Base-by-base conservation (phyloP, 1,140 invertebrate species). In the Harlomillsia oculata region DNA sequence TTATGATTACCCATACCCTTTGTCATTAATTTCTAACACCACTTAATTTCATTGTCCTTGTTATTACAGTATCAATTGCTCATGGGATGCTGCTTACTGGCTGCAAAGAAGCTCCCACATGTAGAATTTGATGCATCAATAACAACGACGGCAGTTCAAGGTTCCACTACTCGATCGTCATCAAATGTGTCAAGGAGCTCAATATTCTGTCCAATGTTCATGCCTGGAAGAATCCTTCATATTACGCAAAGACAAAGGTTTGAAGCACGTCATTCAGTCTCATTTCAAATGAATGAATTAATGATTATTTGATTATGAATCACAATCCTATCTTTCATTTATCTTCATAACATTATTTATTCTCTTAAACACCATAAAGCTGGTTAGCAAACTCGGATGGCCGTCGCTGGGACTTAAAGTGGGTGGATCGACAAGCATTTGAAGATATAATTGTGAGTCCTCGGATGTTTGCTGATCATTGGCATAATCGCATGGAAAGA, bases 381-480 rank as follows among this genome's bases (percentile, higher is more conserved):
- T 50, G 56, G 40, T 41, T 8, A 26, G 41, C 40, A 21, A 43
- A 21, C 6, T 20, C 40, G 57, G 50, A 18, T 20, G 56, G 53
- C 21, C 48, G 21, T 21, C 56, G 62, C 1, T 73, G 69, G 51
- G 41, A 56, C 23, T 66, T 68, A 16, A 45, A 64, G 34, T 75
- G 73, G 73, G 66, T 68, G 2, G 51, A 62, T 5, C 61, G 65
- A 23, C 67, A 72, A 44, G 65, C 67, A 28, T 74, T 72, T 50
- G 65, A 65, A 43, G 64, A 71, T 43, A 71, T 75, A 21, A 53
- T 72, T 2, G 69, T 75, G 44, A 70, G 69, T 50, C 70, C 70
- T 16, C 67, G 66, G 34, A 74, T 75, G 72, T 30, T 72, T 1
- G 54, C 67, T 9, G 72, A 75, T 58, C 73, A 75, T 56, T 62